Evolutionary conservation across 2,113 vertebrate genomes (phyloP).

Genomic region (Prionailurus viverrinus): DNA sequence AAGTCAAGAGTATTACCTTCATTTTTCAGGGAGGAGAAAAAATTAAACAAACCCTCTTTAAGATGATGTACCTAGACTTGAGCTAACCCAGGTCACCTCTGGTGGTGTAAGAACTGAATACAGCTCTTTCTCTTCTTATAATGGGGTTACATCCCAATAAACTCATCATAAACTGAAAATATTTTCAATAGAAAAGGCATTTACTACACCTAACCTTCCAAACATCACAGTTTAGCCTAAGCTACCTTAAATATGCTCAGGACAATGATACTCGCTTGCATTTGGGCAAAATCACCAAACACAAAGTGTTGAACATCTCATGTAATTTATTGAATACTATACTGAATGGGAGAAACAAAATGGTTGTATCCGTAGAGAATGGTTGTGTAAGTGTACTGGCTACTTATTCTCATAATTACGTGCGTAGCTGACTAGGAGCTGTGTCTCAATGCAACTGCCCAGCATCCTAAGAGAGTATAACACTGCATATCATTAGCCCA

Average conservation of each 20-base stretch:
- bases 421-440: not conserved
- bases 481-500: not conserved
- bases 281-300: not conserved
- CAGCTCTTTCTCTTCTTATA: no score
- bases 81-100: not conserved
- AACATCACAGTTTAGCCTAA: not conserved
- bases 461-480: not conserved
- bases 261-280: not conserved
- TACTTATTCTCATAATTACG: not conserved
- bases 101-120: not conserved
- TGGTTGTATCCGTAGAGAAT: not conserved
- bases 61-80: no score
- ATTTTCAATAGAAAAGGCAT: no score
- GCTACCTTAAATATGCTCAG: not conserved
- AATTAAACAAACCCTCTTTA: not conserved
- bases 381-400: not conserved
- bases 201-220: no score
- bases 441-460: not conserved
- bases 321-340: not conserved
- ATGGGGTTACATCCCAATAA: no score
- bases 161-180: no score
- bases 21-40: not conserved
- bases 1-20: not conserved
- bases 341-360: not conserved
- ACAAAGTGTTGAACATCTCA: not conserved